phyloP scores from a whole-genome alignment of 2,113 vertebrate species.

The Cavia aperea region DNA sequence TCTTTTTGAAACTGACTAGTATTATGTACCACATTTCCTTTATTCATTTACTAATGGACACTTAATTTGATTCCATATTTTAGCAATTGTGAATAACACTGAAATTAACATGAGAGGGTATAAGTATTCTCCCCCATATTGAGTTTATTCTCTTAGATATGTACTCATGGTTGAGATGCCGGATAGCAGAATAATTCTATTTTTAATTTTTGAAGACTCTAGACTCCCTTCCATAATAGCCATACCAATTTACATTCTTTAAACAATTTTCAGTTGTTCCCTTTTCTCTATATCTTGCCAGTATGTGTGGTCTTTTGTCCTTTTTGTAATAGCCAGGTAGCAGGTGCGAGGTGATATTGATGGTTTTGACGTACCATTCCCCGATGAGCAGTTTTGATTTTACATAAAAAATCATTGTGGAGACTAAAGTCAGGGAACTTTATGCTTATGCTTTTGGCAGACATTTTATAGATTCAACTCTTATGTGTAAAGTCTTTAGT shows the following conservation, averaged over 20 bases:
- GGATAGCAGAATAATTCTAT: background rate
- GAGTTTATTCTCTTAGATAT: background rate
- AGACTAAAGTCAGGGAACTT: background rate
- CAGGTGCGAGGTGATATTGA: no score
- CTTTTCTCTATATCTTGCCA: background rate
- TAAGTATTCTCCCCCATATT: background rate
- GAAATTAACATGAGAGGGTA: background rate
- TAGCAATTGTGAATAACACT: background rate
- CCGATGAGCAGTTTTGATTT: background rate
- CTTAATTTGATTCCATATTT: background rate
- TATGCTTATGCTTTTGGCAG: background rate
- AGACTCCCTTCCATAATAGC: background rate
- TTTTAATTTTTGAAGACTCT: background rate
- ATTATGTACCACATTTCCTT: background rate
- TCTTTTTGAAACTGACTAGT: background rate
- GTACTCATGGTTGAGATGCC: background rate
- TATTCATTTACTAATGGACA: background rate
- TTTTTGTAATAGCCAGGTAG: background rate
- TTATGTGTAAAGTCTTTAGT: background rate
- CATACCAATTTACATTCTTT: background rate
- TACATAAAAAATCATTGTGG: background rate
- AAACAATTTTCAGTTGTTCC: background rate
- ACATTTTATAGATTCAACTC: background rate
- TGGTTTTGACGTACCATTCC: background rate
- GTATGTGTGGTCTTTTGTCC: background rate